Evolutionary conservation across 2,888 invertebrate genomes (phyloP), one percentile per base, ranked within the genome.

Genomic region (Metalampra italica): DNA sequence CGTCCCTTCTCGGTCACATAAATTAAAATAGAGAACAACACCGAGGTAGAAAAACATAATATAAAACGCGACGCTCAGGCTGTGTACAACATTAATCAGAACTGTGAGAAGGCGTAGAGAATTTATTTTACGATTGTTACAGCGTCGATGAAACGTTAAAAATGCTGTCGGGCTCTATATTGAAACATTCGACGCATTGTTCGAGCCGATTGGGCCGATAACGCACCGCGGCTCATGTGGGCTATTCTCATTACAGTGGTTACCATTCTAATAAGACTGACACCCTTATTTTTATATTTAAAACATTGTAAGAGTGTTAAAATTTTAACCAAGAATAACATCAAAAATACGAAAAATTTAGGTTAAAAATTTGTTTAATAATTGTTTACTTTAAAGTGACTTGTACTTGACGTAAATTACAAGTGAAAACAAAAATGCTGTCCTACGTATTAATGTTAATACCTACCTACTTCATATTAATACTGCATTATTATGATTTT

Each of bases 71-170:
- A 80, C 80, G 82, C 74, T 38, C 67, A 73, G 69, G 59, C 72
- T 78, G 75, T 87, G 86, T 86, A 82, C 78, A 73, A 85, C 87
- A 88, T 89, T 88, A 89, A 89, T 89, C 89, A 89, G 86, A 77
- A 75, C 82, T 78, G 70, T 78, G 82, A 83, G 86, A 84, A 85
- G 86, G 87, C 85, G 87, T 82, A 85, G 79, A 83, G 85, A 86
- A 89, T 88, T 87, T 88, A 86, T 88, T 88, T 86, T 80, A 88
- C 87, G 87, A 87, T 87, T 87, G 87, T 88, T 83, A 83, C 84
- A 85, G 71, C 75, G 76, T 71, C 87, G 87, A 85, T 83, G 88
- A 88, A 88, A 87, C 87, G 82, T 86, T 87, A 85, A 87, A 88
- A 88, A 88, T 84, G 83, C 84, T 86, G 85, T 87, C 81, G 82